Evolutionary conservation across 2,797 vertebrate species (phyloP).

Genomic region (Melanotaenia pygmaea): DNA sequence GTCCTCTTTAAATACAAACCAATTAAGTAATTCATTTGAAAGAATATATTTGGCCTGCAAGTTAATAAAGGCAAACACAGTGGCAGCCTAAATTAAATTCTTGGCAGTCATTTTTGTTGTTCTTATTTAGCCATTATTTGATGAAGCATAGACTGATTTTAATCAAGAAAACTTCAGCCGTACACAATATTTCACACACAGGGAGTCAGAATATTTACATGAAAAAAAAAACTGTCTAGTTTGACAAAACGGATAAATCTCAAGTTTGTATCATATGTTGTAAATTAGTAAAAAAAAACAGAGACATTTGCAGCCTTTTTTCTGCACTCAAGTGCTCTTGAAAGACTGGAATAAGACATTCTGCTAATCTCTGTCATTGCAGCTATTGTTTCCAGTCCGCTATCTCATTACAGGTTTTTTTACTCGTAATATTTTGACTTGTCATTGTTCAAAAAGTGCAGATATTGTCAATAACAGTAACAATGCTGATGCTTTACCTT

Average conservation of each 20-base stretch:
- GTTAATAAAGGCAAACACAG: not conserved
- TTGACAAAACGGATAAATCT: not conserved
- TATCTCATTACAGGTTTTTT: not conserved
- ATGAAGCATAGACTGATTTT: not conserved
- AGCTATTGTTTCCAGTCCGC: not conserved
- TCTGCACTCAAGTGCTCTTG: not conserved
- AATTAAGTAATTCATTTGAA: not conserved
- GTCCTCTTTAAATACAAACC: constrained; percentile 1
- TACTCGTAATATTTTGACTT: not conserved
- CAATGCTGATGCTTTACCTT: not conserved
- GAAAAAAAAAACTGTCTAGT: not conserved
- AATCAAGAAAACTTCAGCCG: not conserved
- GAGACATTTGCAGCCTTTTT: not conserved
- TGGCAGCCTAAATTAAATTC: not conserved
- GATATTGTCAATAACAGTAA: not conserved
- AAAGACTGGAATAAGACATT: not conserved
- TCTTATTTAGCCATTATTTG: not conserved
- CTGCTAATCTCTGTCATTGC: not conserved
- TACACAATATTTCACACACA: not conserved
- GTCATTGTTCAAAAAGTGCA: not conserved
- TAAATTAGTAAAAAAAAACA: not conserved
- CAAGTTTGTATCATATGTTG: not conserved
- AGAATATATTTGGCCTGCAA: not conserved
- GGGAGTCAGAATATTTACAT: not conserved
- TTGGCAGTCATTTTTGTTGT: not conserved